These are phyloP conservation scores for Oryzias dopingdopingensis DNA, from an alignment of 2,797 vertebrate genomes.

Conservation along the genomic window DNA sequence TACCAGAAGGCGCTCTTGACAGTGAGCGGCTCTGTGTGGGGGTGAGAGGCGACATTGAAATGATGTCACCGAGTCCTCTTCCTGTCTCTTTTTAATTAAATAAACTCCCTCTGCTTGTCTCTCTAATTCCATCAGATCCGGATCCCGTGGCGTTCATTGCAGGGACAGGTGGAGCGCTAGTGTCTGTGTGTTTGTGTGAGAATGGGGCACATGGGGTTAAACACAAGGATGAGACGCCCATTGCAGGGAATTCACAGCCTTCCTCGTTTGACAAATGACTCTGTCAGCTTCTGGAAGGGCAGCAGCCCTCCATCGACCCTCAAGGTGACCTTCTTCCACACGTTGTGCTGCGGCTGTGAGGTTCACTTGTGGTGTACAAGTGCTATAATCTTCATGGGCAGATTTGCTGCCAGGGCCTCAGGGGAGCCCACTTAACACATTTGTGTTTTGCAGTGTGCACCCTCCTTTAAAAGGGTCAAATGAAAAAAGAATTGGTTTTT, in stretches of 20 bases:
- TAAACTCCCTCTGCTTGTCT: conserved; percentile 47
- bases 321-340: conserved; percentile 71
- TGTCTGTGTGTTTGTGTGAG: conserved; percentile 17
- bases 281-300: conserved; percentile 68
- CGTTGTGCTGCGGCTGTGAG: conserved; percentile 6
- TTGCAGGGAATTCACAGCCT: conserved; percentile 61
- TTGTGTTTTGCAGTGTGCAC: conserved; percentile 16
- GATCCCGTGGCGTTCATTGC: conserved; percentile 9
- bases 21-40: conserved; percentile 31
- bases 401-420: conserved; percentile 29
- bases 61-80: conserved; percentile 67
- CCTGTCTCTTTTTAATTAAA: conserved; percentile 65
- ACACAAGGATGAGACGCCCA: conserved; percentile 47
- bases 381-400: conserved; percentile 33
- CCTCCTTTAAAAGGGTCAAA: conserved; percentile 7
- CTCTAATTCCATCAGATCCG: conserved; percentile 40
- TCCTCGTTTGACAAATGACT: conserved; percentile 74
- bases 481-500: conserved; percentile 17
- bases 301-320: conserved; percentile 51
- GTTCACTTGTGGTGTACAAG: no score
- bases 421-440: conserved; percentile 27
- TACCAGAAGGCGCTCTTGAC: conserved; percentile 64
- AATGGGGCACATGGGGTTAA: conserved; percentile 50
- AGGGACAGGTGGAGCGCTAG: conserved; percentile 22
- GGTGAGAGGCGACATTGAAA: conserved; percentile 50